A percentile compares a stretch with the other conserved stretches of the same genome.
phyloP scores from a whole-genome alignment of 2,888 invertebrate genomes.

The Cephus runcator region DNA sequence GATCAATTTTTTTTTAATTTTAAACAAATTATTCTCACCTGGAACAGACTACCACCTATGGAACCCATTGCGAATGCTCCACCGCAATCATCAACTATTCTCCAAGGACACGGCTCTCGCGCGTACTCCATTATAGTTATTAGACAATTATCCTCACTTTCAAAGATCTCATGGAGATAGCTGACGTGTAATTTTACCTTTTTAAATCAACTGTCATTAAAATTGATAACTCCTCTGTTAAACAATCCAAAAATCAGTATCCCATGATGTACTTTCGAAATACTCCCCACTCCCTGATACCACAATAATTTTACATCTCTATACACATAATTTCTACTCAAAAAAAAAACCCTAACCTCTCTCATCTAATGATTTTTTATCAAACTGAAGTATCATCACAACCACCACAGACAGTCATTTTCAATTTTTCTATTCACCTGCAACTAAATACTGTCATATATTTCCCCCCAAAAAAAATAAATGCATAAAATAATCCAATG shows the following conservation, averaged over 20 bases:
- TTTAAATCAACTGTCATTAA: not conserved
- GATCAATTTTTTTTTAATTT: not conserved
- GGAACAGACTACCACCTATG: conserved; percentile 94
- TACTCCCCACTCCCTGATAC: not conserved
- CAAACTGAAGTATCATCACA: not conserved
- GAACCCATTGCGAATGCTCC: conserved; percentile 99
- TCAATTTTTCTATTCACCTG: not conserved
- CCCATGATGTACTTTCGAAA: not conserved
- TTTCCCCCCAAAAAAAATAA: not conserved
- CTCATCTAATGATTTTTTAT: not conserved
- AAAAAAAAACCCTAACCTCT: not conserved
- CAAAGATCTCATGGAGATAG: not conserved
- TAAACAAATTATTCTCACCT: conserved; percentile 45
- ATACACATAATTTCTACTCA: not conserved
- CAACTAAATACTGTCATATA: not conserved
- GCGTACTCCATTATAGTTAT: conserved; percentile 88
- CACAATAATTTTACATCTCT: not conserved
- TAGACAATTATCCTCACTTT: not conserved
- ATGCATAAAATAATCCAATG: not conserved
- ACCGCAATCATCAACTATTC: conserved; percentile 97
- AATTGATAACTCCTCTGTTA: not conserved
- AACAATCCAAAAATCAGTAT: not conserved
- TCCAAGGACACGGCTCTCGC: conserved; percentile 97
- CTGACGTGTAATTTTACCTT: not conserved
- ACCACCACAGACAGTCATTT: not conserved